Evolutionary conservation across 1,140 invertebrate species (phyloP).

Genomic region (Nephotettix cincticeps): DNA sequence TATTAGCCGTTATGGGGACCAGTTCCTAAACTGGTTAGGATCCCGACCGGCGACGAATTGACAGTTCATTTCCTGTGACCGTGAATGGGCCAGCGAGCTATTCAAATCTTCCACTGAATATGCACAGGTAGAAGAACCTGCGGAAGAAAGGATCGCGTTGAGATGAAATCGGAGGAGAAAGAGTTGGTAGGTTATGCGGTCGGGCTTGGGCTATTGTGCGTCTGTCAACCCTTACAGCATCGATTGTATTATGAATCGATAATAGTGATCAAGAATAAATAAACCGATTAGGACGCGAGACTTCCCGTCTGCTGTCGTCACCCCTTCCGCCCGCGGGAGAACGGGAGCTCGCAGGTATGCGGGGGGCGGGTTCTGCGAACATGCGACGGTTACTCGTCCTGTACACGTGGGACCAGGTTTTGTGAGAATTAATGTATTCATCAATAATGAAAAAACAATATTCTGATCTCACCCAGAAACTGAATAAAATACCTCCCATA

Average conservation of each 20-base stretch:
- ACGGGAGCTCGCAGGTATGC: too few species aligned
- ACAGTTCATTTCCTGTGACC: constrained; percentile 1
- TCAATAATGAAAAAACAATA: too few species aligned
- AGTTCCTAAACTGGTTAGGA: constrained; percentile 3
- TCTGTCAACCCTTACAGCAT: not conserved
- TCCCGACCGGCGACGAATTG: not conserved
- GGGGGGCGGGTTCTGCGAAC: too few species aligned
- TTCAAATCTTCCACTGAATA: constrained; percentile 5
- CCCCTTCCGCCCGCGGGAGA: too few species aligned
- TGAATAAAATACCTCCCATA: too few species aligned
- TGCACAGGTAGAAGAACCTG: constrained; percentile 8
- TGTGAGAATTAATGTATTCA: too few species aligned
- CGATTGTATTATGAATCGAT: constrained; percentile 10
- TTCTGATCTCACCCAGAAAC: too few species aligned
- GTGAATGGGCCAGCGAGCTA: not conserved
- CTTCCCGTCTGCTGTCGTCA: not conserved
- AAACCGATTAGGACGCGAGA: constrained; percentile 11
- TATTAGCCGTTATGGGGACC: constrained; percentile 4
- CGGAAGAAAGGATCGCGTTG: constrained; percentile 1
- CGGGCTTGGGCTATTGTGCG: not conserved
- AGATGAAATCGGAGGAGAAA: constrained; percentile 6
- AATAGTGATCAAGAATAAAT: not conserved
- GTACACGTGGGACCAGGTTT: too few species aligned
- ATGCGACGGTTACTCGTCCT: too few species aligned
- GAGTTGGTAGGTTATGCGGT: not conserved